These are phyloP conservation scores for Dinocampus coccinellae DNA, from an alignment of 2,888 invertebrate species.

Conservation along the genomic window DNA sequence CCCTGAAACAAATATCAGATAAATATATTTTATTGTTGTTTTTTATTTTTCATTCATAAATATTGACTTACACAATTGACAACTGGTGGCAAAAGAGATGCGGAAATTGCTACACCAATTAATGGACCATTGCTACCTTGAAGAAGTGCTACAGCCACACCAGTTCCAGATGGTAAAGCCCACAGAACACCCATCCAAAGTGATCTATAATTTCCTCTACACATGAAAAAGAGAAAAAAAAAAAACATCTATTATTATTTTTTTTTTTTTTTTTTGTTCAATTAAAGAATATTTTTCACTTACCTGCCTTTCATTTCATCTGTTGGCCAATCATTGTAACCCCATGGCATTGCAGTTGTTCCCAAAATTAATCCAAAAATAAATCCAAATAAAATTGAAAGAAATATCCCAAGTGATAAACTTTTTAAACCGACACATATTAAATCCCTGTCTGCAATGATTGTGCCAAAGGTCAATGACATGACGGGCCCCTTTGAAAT, in stretches of 20 bases:
- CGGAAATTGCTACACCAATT: conserved; percentile 92
- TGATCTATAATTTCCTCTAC: conserved; percentile 79
- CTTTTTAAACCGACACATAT: conserved; percentile 80
- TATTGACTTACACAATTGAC: conserved; percentile 82
- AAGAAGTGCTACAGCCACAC: conserved; percentile 86
- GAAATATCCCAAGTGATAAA: conserved; percentile 77
- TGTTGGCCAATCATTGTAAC: conserved; percentile 82
- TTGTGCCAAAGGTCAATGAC: conserved; percentile 87
- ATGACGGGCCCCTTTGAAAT: conserved; percentile 80
- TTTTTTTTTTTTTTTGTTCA: no score
- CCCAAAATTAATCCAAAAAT: conserved; percentile 82
- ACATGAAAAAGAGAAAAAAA: conserved; percentile 43
- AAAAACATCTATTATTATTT: neutral
- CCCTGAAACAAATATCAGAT: conserved; percentile 70
- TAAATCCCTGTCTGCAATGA: conserved; percentile 80
- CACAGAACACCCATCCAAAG: conserved; percentile 83
- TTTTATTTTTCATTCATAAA: neutral
- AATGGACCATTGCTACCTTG: conserved; percentile 88
- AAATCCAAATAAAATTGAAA: conserved; percentile 85
- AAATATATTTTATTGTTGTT: neutral
- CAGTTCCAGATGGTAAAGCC: conserved; percentile 83
- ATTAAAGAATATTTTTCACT: conserved; percentile 39
- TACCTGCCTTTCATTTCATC: conserved; percentile 84
- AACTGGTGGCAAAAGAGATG: conserved; percentile 86
- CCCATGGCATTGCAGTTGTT: conserved; percentile 83